Conservation (phyloP, 2,888 invertebrate species). For the Dermolepida albohirtum region DNA sequence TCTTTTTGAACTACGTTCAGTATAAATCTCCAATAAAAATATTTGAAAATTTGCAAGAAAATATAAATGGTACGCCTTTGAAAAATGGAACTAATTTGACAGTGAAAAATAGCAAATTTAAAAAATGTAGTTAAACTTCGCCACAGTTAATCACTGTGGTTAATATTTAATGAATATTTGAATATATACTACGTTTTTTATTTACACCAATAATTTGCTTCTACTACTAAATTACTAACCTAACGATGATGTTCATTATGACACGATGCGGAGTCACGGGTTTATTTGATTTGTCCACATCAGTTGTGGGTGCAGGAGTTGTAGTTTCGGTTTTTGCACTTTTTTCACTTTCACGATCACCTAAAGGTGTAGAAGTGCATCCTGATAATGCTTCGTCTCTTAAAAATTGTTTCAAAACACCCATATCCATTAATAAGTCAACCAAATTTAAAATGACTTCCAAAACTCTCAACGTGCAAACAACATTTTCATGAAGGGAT, state of each 20-base stretch:
- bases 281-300: slow-evolving; percentile 67
- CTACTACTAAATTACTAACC: slow-evolving; percentile 60
- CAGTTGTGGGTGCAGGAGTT: slow-evolving; percentile 57
- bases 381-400: slow-evolving; percentile 66
- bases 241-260: slow-evolving; percentile 77
- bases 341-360: slow-evolving; percentile 31
- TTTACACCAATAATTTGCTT: too few relatives aligned
- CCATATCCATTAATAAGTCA: slow-evolving; percentile 91
- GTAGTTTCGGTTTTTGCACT: slow-evolving; percentile 46
- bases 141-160: too few relatives aligned
- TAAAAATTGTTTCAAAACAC: slow-evolving; percentile 75
- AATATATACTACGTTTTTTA: too few relatives aligned
- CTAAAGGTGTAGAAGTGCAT: slow-evolving; percentile 37
- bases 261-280: slow-evolving; percentile 75
- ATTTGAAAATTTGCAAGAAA: too few relatives aligned
- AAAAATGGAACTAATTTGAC: too few relatives aligned
- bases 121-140: too few relatives aligned
- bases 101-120: too few relatives aligned
- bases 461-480: slow-evolving; percentile 88
- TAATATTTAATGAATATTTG: too few relatives aligned
- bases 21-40: too few relatives aligned
- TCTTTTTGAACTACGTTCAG: too few relatives aligned
- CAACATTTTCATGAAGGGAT: slow-evolving; percentile 84
- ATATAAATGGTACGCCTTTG: too few relatives aligned
- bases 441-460: slow-evolving; percentile 93